phyloP scores from a whole-genome alignment of 2,888 invertebrate species.

The Drosophila birchii region DNA sequence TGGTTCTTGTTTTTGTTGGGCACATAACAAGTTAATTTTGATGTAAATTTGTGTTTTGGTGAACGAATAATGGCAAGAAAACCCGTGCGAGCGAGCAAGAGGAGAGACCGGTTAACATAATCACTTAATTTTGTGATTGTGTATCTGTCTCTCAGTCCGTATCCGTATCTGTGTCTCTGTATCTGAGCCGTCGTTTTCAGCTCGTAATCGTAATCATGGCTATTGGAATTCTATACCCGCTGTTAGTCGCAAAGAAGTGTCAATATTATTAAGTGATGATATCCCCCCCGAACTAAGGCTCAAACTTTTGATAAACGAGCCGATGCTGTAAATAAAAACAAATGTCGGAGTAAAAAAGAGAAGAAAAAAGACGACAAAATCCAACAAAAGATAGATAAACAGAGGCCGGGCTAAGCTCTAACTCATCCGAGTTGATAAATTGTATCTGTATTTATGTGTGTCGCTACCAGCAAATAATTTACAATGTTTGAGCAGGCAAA shows the following conservation, averaged over 20 bases:
- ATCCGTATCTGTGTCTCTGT: conserved; percentile 47
- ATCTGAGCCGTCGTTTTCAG: conserved; percentile 57
- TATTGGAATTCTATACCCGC: conserved; percentile 53
- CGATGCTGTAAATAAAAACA: conserved; percentile 45
- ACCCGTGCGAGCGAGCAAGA: neutral
- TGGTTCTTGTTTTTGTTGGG: conserved; percentile 30
- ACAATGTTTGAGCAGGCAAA: conserved; percentile 55
- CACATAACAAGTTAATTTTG: conserved; percentile 78
- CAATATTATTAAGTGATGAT: conserved; percentile 80
- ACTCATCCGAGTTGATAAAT: conserved; percentile 74
- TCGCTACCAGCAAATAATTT: conserved; percentile 75
- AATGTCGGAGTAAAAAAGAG: conserved; percentile 23
- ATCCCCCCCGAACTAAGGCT: conserved; percentile 59
- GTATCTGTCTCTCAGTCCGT: conserved; percentile 25
- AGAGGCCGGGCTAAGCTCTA: conserved; percentile 35
- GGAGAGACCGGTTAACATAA: conserved; percentile 76
- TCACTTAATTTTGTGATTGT: conserved; percentile 78
- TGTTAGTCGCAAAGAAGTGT: conserved; percentile 55
- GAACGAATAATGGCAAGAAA: conserved; percentile 29
- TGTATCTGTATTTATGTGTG: conserved; percentile 68
- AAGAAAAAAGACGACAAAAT: neutral
- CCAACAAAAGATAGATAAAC: conserved; percentile 41
- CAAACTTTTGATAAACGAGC: conserved; percentile 72
- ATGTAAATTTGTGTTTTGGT: conserved; percentile 75
- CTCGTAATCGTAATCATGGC: conserved; percentile 55